Base-by-base conservation (phyloP, 2,888 invertebrate species). In the Sesia bembeciformis region DNA sequence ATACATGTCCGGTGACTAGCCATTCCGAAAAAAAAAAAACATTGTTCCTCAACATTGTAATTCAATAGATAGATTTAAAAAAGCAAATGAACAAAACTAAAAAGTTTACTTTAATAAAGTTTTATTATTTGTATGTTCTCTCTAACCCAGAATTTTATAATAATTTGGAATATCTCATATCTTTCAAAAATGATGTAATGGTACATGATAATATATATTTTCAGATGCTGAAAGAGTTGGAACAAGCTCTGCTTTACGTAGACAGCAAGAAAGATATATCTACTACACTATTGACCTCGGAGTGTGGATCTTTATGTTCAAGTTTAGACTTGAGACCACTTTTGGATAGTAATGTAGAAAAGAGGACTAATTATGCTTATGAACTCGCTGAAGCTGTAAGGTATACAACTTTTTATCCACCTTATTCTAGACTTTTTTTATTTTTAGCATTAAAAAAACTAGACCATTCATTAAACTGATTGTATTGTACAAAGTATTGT, bases 241-340 rank as follows among this genome's bases (percentile, higher is more conserved):
- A 91, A 54, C 91, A 92, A 56, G 93, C 93, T 7, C 79, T 97
- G 57, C 89, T 91, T 50, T 65, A 69, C 60, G 69, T 87, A 52
- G 76, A 85, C 59, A 66, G 62, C 52, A 75, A 63, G 55, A 73
- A 75, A 56, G 79, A 91, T 81, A 66, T 91, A 91, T 77, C 91
- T 64, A 90, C 92, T 3, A 95, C 97, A 56, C 84, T 95, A 61
- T 75, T 98, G 39, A 93, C 93, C 53, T 95, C 96, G 4, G 93
- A 93, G 54, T 94, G 94, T 53, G 92, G 92, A 52, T 91, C 93
- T 51, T 94, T 97, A 70, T 97, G 96, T 74, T 94, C 95, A 62
- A 97, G 96, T 40, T 87, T 98, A 60, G 96, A 98, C 80, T 91
- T 97, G 56, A 92, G 92, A 56, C 91, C 91, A 55, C 78, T 97